Evolutionary conservation across 1,140 invertebrate species (phyloP), one percentile per base, ranked within the genome.

Genomic region (Cephus cinctus): DNA sequence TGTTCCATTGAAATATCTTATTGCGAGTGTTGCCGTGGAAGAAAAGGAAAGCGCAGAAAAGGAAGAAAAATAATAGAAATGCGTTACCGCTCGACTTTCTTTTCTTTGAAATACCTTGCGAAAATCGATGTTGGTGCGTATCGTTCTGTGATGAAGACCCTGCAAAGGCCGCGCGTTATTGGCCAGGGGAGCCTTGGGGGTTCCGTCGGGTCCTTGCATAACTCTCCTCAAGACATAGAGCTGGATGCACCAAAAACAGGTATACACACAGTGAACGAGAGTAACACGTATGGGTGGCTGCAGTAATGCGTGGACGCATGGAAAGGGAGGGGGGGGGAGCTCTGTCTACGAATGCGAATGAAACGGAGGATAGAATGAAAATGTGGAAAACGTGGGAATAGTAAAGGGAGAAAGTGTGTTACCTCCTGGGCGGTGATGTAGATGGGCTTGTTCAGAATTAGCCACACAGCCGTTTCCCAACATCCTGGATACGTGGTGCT

Each of bases 51-150:
- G 22, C 38, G 19, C 53, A 22, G 12, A 2, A 18, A 32, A 0
- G 32, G 20, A 35, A 43, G 11, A 19, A 8, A 9, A 5, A 22
- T 18, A 20, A 30, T 30, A 23, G 9, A 40, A 38, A 34, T 15
- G 16, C n/a, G n/a, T n/a, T n/a, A n/a, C n/a, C n/a, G n/a, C n/a
- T n/a, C n/a, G n/a, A n/a, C n/a, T n/a, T n/a, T n/a, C n/a, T n/a
- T n/a, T n/a, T n/a, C n/a, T n/a, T n/a, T n/a, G n/a, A n/a, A n/a
- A n/a, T 73, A 85, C 83, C 79, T 84, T 85, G 61, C 84, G 87
- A 78, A 97, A 95, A 80, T 98, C 94, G 68, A 98, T 98, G 71
- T 98, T 98, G 47, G 96, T 98, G 64, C 96, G 82, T 53, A 98
- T 85, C 30, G 93, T 92, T 63, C 96, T 85, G 69, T 94, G 88